phyloP scores from a whole-genome alignment of 2,888 invertebrate species.

The Orthosia incerta region DNA sequence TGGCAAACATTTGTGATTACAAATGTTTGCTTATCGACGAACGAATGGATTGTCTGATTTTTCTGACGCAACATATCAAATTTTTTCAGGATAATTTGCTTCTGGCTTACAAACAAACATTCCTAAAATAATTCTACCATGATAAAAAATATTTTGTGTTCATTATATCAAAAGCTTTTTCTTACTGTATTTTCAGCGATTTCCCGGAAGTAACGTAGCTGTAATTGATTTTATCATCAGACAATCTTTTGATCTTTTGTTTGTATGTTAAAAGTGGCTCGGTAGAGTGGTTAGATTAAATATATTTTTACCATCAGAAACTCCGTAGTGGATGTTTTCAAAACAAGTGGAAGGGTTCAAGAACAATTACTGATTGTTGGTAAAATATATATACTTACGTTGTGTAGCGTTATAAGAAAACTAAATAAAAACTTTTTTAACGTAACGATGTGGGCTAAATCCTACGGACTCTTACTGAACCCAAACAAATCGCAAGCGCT shows the following conservation, averaged over 20 bases:
- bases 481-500: no score
- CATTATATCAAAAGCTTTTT: not conserved
- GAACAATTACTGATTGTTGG: not conserved
- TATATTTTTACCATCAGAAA: not conserved
- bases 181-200: not conserved
- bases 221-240: not conserved
- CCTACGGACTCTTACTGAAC: no score
- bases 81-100: no score
- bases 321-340: not conserved
- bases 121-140: no score
- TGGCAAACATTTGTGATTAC: constrained; percentile 23
- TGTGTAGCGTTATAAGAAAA: no score
- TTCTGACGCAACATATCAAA: no score
- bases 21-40: not conserved
- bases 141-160: not conserved
- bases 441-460: no score
- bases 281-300: not conserved
- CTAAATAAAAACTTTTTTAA: no score
- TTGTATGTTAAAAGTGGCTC: no score
- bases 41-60: not conserved
- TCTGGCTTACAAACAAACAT: no score
- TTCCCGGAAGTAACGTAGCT: not conserved
- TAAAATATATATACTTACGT: no score
- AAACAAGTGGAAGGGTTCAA: not conserved
- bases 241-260: no score